Conservation (phyloP, 2,888 invertebrate species). For the Nymphalis c-album region DNA sequence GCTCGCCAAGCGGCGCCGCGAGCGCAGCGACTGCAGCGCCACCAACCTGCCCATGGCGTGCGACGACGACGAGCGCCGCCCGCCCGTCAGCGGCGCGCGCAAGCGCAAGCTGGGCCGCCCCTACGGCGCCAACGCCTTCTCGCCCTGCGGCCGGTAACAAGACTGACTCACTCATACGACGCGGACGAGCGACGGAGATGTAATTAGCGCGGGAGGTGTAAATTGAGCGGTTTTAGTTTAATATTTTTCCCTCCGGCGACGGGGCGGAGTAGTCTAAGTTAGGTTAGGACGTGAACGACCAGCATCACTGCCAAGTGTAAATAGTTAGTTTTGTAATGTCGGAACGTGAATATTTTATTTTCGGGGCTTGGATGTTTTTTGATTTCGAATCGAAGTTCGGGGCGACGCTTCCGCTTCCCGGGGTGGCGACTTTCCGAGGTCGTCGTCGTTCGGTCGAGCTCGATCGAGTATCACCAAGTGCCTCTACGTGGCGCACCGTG, state of each 20-base stretch:
- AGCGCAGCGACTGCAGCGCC: constrained; percentile 49
- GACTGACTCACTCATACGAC: constrained; percentile 69
- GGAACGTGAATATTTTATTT: constrained; percentile 43
- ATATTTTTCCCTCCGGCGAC: constrained; percentile 35
- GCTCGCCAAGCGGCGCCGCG: constrained; percentile 53
- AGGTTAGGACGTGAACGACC: constrained; percentile 60
- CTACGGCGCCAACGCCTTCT: constrained; percentile 70
- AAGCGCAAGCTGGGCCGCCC: constrained; percentile 71
- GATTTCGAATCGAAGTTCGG: constrained; percentile 49
- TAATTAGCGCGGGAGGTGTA: constrained; percentile 37
- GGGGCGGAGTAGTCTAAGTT: constrained; percentile 63
- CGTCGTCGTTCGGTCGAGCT: constrained; percentile 25
- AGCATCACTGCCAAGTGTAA: constrained; percentile 78
- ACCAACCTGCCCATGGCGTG: constrained; percentile 49
- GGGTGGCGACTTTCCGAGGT: constrained; percentile 44
- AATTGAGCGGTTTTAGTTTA: constrained; percentile 55
- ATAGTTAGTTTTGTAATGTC: constrained; percentile 54
- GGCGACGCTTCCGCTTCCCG: constrained; percentile 49
- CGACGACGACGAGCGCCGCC: constrained; percentile 44
- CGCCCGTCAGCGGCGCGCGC: constrained; percentile 63
- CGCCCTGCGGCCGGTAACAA: constrained; percentile 77
- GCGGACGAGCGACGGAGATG: constrained; percentile 36
- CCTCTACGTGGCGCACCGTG: constrained; percentile 50
- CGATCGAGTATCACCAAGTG: constrained; percentile 58
- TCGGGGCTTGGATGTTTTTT: constrained; percentile 50